Percentiles rank a stretch among this genome's conserved stretches.
These are phyloP conservation scores for Sebastes glaucus DNA, from an alignment of 2,797 vertebrate genomes.

Conservation along the genomic window DNA sequence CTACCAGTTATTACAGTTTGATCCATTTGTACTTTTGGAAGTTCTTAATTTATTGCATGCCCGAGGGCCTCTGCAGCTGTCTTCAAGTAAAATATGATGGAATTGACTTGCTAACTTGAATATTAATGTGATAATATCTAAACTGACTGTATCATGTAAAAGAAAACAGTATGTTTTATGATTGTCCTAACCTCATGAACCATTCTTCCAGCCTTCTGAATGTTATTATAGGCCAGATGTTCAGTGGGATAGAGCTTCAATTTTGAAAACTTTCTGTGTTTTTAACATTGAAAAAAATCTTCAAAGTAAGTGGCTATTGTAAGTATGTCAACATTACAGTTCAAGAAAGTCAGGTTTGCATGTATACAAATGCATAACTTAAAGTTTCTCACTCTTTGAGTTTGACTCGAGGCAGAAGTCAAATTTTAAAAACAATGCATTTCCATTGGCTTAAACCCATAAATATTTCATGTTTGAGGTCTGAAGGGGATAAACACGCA, in stretches of 20 bases:
- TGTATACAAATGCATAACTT: background rate
- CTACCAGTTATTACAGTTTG: background rate
- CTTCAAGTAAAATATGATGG: background rate
- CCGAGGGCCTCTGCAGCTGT: background rate
- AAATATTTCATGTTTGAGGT: constrained; percentile 40
- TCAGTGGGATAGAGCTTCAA: background rate
- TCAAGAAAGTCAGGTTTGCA: background rate
- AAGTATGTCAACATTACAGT: background rate
- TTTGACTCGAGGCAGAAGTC: background rate
- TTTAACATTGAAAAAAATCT: background rate
- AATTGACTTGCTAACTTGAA: background rate
- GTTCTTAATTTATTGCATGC: background rate
- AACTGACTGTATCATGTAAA: background rate
- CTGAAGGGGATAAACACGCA: constrained; percentile 41
- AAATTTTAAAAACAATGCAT: constrained; percentile 6
- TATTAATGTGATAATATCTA: background rate
- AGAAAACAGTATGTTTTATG: background rate
- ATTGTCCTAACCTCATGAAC: background rate
- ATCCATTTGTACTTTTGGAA: background rate
- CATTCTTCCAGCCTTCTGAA: background rate
- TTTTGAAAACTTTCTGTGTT: background rate
- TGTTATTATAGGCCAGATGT: background rate
- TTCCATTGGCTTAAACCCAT: constrained; percentile 9
- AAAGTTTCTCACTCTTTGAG: background rate
- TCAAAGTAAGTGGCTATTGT: background rate